Percentiles rank a stretch among this genome's conserved stretches.
Evolutionary conservation across 1,140 invertebrate genomes (phyloP).

Genomic region (Pteromalus puparum): DNA sequence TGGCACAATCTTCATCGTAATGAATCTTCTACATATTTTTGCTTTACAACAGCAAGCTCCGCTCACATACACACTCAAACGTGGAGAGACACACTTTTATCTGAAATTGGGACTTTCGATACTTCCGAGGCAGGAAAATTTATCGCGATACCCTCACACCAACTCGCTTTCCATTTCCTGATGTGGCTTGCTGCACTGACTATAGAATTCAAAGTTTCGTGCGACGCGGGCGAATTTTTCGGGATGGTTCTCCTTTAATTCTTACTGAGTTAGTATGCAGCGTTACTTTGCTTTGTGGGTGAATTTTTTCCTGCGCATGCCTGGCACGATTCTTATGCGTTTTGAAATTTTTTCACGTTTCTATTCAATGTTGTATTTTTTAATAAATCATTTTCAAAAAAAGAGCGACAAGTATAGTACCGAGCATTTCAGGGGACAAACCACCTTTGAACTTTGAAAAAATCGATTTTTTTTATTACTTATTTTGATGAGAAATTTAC

Average conservation of each 20-base stretch:
- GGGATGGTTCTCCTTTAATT: not conserved
- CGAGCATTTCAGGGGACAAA: too few relatives aligned
- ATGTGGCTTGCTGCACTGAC: not conserved
- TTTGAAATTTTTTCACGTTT: too few relatives aligned
- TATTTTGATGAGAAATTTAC: too few relatives aligned
- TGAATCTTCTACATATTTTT: not conserved
- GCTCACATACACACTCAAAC: not conserved
- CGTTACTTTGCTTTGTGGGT: not conserved
- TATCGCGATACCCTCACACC: not conserved
- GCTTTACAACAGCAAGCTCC: not conserved
- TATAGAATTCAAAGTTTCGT: conserved; percentile 33
- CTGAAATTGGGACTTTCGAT: conserved; percentile 43
- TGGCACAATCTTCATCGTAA: conserved; percentile 12
- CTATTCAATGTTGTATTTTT: too few relatives aligned
- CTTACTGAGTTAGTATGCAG: not conserved
- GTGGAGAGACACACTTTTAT: conserved; percentile 13
- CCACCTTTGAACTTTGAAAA: too few relatives aligned
- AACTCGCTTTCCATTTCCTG: conserved; percentile 29
- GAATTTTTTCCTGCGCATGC: not conserved
- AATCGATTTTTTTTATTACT: too few relatives aligned
- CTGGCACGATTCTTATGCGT: too few relatives aligned
- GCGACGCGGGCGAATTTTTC: not conserved
- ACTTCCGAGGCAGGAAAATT: conserved; percentile 10
- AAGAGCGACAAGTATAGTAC: too few relatives aligned
- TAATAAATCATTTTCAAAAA: too few relatives aligned